phyloP scores from a whole-genome alignment of 2,113 vertebrate species.

The Pardalotus punctatus region DNA sequence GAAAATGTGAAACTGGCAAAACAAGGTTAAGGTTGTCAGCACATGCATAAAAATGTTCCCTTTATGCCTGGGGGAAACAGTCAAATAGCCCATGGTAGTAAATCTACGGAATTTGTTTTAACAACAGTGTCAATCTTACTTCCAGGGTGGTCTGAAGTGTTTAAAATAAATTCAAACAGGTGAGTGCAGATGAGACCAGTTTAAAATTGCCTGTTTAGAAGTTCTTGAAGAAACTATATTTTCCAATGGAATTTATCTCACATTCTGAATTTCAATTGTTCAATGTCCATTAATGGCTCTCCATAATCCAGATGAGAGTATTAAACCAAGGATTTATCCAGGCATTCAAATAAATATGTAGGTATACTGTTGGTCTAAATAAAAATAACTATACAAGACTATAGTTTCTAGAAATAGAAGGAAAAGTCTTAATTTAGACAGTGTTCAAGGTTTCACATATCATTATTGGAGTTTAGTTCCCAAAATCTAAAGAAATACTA shows the following conservation, averaged over 20 bases:
- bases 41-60: constrained; percentile 29
- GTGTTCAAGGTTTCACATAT: background rate
- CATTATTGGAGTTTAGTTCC: background rate
- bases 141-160: background rate
- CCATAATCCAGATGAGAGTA: background rate
- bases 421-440: background rate
- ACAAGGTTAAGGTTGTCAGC: constrained; percentile 61
- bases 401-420: background rate
- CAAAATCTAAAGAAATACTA: background rate
- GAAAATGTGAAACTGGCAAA: constrained; percentile 35
- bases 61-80: background rate
- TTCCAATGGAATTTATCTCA: background rate
- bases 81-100: background rate
- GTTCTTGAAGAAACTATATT: background rate
- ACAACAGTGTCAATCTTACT: background rate
- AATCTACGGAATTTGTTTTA: background rate
- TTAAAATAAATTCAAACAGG: background rate
- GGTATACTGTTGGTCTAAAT: background rate
- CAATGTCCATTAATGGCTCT: background rate
- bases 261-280: background rate
- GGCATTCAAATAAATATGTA: background rate
- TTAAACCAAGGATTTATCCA: background rate
- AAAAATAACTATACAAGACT: background rate
- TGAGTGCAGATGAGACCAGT: background rate
- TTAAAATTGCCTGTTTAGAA: background rate